These are phyloP conservation scores for Drosophila kambysellisi DNA, from an alignment of 2,888 invertebrate genomes.

Conservation along the genomic window DNA sequence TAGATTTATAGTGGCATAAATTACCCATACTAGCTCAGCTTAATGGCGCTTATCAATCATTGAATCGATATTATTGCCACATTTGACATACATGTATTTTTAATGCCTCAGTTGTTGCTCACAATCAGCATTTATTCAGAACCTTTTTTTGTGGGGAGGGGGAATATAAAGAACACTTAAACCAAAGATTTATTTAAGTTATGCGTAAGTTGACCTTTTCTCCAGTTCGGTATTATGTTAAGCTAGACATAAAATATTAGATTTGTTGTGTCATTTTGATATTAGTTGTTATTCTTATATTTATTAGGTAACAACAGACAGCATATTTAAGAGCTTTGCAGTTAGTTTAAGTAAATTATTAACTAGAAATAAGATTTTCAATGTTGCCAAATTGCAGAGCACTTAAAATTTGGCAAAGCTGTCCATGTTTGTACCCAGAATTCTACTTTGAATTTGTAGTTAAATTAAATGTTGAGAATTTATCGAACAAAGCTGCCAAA, in stretches of 20 bases:
- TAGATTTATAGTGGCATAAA: constrained; percentile 47
- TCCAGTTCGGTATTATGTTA: not conserved
- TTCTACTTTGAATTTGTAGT: not conserved
- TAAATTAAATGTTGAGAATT: not conserved
- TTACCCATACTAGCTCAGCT: constrained; percentile 21
- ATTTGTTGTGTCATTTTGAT: not conserved
- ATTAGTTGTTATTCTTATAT: not conserved
- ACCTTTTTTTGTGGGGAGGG: too few relatives aligned
- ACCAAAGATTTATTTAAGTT: not conserved
- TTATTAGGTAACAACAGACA: not conserved
- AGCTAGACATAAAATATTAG: not conserved
- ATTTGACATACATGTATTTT: constrained; percentile 36
- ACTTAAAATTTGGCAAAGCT: not conserved
- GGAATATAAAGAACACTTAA: not conserved
- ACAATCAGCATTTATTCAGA: constrained; percentile 6
- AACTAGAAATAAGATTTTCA: not conserved
- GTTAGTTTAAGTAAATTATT: not conserved
- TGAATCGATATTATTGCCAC: constrained; percentile 34
- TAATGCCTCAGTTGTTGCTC: constrained; percentile 18
- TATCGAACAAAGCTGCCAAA: not conserved
- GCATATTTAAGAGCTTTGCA: not conserved
- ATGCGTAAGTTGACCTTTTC: not conserved
- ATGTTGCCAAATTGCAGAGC: not conserved
- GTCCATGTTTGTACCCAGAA: not conserved
- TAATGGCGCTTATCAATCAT: constrained; percentile 32